These are phyloP conservation scores for Prinia subflava DNA, from an alignment of 2,113 vertebrate genomes.

Conservation along the genomic window DNA sequence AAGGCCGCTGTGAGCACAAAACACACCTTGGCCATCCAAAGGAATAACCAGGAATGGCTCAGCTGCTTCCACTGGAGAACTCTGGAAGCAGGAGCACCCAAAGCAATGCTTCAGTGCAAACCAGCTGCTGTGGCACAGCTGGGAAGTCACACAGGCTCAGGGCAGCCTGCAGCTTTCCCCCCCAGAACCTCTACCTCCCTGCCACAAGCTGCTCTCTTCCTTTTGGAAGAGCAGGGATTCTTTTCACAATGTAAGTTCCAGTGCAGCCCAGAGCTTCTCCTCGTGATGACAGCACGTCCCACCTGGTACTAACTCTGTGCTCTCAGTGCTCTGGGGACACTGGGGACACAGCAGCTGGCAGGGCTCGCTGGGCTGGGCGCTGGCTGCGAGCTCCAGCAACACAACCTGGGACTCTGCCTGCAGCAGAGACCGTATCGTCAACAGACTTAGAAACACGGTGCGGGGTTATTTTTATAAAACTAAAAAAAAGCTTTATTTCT, in stretches of 20 bases:
- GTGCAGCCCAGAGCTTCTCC: not conserved
- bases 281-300: accelerated
- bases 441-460: not conserved
- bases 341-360: accelerated
- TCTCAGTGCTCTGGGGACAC: not conserved
- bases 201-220: not conserved
- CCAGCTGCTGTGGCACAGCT: not conserved
- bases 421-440: not conserved
- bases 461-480: not conserved
- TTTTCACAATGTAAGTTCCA: accelerated
- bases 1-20: not conserved
- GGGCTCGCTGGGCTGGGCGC: not conserved
- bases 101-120: not conserved
- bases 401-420: not conserved
- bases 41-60: not conserved
- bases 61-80: not conserved
- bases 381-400: not conserved
- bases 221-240: accelerated
- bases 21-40: accelerated
- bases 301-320: not conserved
- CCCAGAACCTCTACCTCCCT: accelerated
- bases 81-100: not conserved
- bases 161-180: not conserved
- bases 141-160: accelerated
- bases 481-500: constrained; percentile 20